Percentiles rank a stretch among this genome's conserved stretches.
phyloP scores from a whole-genome alignment of 2,888 invertebrate genomes.

The Eupithecia subfuscata region DNA sequence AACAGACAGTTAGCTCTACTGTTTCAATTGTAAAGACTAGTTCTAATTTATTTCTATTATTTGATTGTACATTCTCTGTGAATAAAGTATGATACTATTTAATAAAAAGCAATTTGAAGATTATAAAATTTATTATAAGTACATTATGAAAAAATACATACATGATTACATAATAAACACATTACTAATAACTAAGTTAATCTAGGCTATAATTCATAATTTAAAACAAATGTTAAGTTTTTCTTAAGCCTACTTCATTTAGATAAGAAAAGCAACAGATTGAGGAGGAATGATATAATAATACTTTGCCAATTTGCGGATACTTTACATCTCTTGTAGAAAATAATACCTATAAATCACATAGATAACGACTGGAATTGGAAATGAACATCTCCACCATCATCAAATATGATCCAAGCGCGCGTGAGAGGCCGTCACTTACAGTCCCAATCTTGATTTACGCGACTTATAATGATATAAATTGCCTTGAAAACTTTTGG shows the following conservation, averaged over 20 bases:
- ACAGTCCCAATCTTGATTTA: neutral
- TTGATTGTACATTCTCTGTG: too few relatives aligned
- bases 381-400: neutral
- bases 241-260: slow-evolving; percentile 61
- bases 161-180: slow-evolving; percentile 68
- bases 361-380: neutral
- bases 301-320: slow-evolving; percentile 43
- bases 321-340: slow-evolving; percentile 1
- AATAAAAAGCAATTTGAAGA: slow-evolving; percentile 43
- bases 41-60: too few relatives aligned
- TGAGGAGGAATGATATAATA: slow-evolving; percentile 60
- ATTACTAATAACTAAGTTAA: slow-evolving; percentile 50
- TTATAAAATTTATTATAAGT: slow-evolving; percentile 58
- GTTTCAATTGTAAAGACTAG: too few relatives aligned
- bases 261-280: slow-evolving; percentile 37
- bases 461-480: neutral
- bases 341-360: neutral
- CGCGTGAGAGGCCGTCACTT: neutral
- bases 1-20: too few relatives aligned
- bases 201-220: slow-evolving; percentile 61
- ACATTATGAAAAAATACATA: slow-evolving; percentile 70
- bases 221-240: slow-evolving; percentile 47
- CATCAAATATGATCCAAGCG: too few relatives aligned
- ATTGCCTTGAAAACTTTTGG: neutral
- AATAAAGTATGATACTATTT: too few relatives aligned